Evolutionary conservation across 92 coral and sea anemone species (phyloP), one percentile per base, ranked within the genome.

Genomic region (Epizoanthus stellaris): DNA sequence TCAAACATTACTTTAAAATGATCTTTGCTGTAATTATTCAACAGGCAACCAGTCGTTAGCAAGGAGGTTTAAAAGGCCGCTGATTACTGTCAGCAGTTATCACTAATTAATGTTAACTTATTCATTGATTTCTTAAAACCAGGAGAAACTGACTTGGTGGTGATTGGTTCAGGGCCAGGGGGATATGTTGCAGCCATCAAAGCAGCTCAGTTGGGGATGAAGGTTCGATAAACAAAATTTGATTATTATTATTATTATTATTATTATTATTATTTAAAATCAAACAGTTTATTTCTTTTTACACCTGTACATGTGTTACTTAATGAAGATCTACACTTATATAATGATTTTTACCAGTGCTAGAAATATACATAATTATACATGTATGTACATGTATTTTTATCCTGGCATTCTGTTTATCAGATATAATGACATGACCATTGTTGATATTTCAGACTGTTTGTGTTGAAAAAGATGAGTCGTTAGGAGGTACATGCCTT

Each of bases 101-200:
- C 34, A 30, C 34, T n/a, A n/a, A n/a, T n/a, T 30, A 30, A n/a
- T 16, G 2, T 68, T 67, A 11, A 7, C 49, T 5, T 34, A 11
- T 54, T 19, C 15, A 38, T 83, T 65, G 40, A 74, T 17, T 4
- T 67, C 60, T 16, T 75, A 9, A 70, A 53, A 5, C 21, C 67
- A 96, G 99, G 98, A 73, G 96, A 92, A 17, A 94, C 92, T 25
- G 99, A 96, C 88, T 93, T 96, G 56, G 99, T 96, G 19, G 99
- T 96, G 20, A 94, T 96, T 80, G 99, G 99, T 4, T 96, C 99
- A 19, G 99, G 99, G 12, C 99, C 99, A 16, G 99, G 99, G 16
- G 99, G 99, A n/a, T 96, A 96, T 89, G 99, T 96, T 23, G 99
- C 99, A 72, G 97, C 99, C 17, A 96, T 96, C 65, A 96, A 96